Percentiles rank a stretch among this genome's conserved stretches.
phyloP scores from a whole-genome alignment of 2,113 vertebrate species.

The Macquaria australasica region DNA sequence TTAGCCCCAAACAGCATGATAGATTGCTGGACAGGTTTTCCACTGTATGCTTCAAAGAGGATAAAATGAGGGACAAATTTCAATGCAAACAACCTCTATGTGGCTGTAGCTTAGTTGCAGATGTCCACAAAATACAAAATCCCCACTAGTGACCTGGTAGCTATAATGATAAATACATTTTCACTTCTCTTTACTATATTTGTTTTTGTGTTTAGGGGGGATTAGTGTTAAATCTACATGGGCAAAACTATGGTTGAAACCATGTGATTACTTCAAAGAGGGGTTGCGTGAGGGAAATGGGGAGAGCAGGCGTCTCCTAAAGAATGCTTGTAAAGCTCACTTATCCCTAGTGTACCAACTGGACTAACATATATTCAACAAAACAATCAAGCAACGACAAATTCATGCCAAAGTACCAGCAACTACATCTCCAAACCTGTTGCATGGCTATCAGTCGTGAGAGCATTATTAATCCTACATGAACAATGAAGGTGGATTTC shows the following conservation, averaged over 20 bases:
- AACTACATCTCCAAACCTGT: conserved; percentile 19
- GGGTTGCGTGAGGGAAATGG: conserved; percentile 14
- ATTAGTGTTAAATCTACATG: conserved; percentile 74
- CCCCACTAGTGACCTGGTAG: not conserved
- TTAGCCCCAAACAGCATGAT: conserved; percentile 49
- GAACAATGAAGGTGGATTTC: conserved; percentile 8
- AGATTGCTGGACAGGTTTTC: conserved; percentile 58
- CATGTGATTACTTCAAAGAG: conserved; percentile 68
- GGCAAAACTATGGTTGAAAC: conserved; percentile 60
- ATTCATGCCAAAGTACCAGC: conserved; percentile 23
- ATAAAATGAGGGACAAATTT: conserved; percentile 60
- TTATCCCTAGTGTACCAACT: conserved; percentile 51
- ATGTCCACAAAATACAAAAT: conserved; percentile 40
- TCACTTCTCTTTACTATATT: conserved; percentile 53
- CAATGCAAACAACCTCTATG: conserved; percentile 53
- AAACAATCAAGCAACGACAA: conserved; percentile 48
- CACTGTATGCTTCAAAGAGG: conserved; percentile 56
- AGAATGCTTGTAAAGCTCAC: conserved; percentile 52
- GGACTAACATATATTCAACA: conserved; percentile 34
- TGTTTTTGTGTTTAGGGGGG: conserved; percentile 58
- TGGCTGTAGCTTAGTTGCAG: conserved; percentile 16
- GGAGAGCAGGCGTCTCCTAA: not conserved
- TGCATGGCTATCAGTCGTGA: not conserved
- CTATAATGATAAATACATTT: conserved; percentile 44
- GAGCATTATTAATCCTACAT: conserved; percentile 29